phyloP scores from a whole-genome alignment of 2,888 invertebrate species.

The Stenodema calcarata region DNA sequence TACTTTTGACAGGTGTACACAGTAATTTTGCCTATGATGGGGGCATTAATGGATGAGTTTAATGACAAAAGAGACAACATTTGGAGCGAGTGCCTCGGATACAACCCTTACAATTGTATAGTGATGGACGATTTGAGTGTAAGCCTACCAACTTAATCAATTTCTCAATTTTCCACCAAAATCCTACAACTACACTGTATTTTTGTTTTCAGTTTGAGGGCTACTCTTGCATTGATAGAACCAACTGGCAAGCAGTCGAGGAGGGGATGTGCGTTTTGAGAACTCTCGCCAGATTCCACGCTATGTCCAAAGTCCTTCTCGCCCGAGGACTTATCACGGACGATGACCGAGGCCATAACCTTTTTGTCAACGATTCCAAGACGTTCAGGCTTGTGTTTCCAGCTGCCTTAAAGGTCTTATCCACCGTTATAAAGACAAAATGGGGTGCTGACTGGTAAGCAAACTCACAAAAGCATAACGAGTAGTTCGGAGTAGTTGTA shows the following conservation, averaged over 20 bases:
- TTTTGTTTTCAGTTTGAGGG: conserved; percentile 7
- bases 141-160: neutral
- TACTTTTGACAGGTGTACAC: conserved; percentile 8
- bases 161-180: neutral
- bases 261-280: neutral
- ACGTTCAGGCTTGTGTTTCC: neutral
- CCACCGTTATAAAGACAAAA: neutral
- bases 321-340: neutral
- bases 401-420: neutral
- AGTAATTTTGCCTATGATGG: conserved; percentile 18
- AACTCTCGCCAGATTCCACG: neutral
- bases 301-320: conserved; percentile 13
- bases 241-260: conserved; percentile 9
- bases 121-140: conserved; percentile 27
- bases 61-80: neutral
- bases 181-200: neutral
- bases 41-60: conserved; percentile 1
- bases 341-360: conserved; percentile 8
- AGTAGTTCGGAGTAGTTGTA: too few species aligned
- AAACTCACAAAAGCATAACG: too few species aligned
- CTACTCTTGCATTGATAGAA: neutral
- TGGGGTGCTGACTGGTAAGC: conserved; percentile 7
- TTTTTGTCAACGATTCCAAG: neutral
- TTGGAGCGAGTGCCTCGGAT: neutral
- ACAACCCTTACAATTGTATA: neutral